Conservation (phyloP, 2,888 invertebrate species). For the Aspidapion aeneum region DNA sequence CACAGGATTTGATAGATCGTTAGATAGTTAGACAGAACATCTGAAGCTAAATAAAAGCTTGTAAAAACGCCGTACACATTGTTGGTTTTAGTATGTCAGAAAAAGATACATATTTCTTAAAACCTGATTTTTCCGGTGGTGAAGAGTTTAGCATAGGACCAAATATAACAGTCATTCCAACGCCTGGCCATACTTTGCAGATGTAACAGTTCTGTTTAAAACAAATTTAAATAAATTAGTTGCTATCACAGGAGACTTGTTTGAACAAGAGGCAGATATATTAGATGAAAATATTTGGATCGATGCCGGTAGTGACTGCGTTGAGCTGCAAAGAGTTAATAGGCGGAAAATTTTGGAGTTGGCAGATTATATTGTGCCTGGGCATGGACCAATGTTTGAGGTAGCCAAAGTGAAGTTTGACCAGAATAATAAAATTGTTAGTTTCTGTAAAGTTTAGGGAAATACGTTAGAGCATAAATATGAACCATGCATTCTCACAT, state of each 20-base stretch:
- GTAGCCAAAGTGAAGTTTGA: constrained; percentile 47
- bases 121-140: constrained; percentile 64
- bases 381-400: constrained; percentile 84
- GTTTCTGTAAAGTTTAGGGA: no score
- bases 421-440: not conserved
- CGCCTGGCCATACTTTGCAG: constrained; percentile 91
- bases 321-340: constrained; percentile 63
- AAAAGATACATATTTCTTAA: constrained; percentile 61
- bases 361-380: constrained; percentile 84
- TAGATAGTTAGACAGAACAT: no score
- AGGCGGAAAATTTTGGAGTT: constrained; percentile 65
- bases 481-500: no score
- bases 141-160: constrained; percentile 65
- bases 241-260: constrained; percentile 83
- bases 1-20: no score
- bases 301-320: constrained; percentile 69
- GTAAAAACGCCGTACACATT: constrained; percentile 69
- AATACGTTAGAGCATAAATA: no score
- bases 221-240: constrained; percentile 57
- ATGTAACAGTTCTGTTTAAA: constrained; percentile 79
- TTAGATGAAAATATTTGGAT: constrained; percentile 72
- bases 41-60: no score
- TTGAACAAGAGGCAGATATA: constrained; percentile 83
- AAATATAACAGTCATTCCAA: constrained; percentile 67
- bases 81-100: constrained; percentile 67